Base-by-base conservation (phyloP, 2,888 invertebrate species). In the Athrips mouffetella region DNA sequence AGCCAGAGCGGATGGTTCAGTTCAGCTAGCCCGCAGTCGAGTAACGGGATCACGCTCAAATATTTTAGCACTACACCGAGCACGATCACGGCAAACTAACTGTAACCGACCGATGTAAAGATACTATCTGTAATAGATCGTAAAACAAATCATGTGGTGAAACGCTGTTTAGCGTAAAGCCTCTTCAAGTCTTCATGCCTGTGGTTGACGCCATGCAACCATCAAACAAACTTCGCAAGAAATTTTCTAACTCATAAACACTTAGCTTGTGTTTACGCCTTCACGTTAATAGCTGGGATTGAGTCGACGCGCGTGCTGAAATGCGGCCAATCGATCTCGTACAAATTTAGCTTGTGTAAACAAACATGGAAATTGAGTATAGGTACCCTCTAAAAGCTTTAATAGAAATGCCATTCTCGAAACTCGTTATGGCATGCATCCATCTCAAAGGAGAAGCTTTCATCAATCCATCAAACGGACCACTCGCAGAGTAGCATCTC, bases 251-350 rank as follows among this genome's bases (percentile, higher is more conserved):
- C 59, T 53, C 60, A 53, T 64, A 59, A 68, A 70, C 66, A 60
- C 56, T 63, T 6, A 27, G n/a, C n/a, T n/a, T 16, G 68, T 80
- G 76, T 79, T 79, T 74, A 73, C 72, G 62, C 62, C 64, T 59
- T 70, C 64, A 63, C 67, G 74, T 73, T 71, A 76, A 77, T 75
- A 77, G 76, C 72, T 76, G 75, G 68, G 60, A 75, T 75, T 70
- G 71, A 70, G 61, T 67, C 62, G 78, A 68, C 62, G 80, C 74
- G 73, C 85, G 84, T 86, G 86, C 73, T 74, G 68, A 77, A 85
- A 85, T 82, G 85, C 83, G 82, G 78, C 74, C 78, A 79, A 78
- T 80, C 76, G 78, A 75, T 79, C 71, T 57, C 53, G 60, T 69
- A 73, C 76, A 73, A 71, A 80, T 78, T 80, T 80, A 80, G 80